Evolutionary conservation across 2,113 vertebrate genomes (phyloP).

Genomic region (Myiozetetes cayanensis): DNA sequence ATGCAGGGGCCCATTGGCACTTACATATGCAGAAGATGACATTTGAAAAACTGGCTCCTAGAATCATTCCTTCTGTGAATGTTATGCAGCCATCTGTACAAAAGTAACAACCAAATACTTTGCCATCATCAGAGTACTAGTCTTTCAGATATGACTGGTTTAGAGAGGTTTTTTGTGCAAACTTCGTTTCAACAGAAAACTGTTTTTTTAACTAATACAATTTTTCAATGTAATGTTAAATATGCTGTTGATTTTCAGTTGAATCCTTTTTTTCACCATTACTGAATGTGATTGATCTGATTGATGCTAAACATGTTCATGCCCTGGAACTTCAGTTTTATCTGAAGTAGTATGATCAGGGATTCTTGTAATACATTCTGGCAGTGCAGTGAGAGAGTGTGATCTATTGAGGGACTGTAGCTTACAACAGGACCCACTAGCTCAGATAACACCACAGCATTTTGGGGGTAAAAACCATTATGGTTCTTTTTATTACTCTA

Average conservation of each 20-base stretch:
- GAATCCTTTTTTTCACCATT: background rate
- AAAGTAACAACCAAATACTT: constrained; percentile 47
- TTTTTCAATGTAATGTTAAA: background rate
- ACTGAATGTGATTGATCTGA: background rate
- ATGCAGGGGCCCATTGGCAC: constrained; percentile 33
- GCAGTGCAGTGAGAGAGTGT: background rate
- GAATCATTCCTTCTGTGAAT: constrained; percentile 54
- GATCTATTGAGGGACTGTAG: background rate
- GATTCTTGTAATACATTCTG: background rate
- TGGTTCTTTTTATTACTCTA: background rate
- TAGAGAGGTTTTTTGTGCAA: background rate
- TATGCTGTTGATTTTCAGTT: background rate
- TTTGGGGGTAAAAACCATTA: rapidly evolving
- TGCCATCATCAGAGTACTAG: constrained; percentile 11
- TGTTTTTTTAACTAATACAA: background rate
- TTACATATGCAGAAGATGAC: constrained; percentile 56
- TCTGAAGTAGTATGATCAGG: background rate
- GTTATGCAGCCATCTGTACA: constrained; percentile 62
- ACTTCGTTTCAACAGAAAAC: background rate
- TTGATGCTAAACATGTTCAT: background rate
- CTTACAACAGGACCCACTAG: background rate
- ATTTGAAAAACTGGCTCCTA: constrained; percentile 59
- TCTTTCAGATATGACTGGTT: constrained; percentile 5
- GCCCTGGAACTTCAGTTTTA: background rate
- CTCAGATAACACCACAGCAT: background rate